Base-by-base conservation (phyloP, 1,140 invertebrate species). In the Saxidomus purpurata region DNA sequence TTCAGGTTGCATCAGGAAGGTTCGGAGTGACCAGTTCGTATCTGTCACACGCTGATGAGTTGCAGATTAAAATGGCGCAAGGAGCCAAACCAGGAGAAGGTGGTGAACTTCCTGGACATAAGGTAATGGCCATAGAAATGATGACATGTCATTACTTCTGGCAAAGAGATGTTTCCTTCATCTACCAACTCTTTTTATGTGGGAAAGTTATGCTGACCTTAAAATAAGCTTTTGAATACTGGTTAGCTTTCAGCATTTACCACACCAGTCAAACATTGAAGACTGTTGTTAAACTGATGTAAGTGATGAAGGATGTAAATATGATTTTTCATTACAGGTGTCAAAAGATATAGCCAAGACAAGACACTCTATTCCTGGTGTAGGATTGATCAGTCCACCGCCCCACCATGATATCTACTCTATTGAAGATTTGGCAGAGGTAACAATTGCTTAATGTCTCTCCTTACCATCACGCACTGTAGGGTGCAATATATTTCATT, bases 371-470 rank as follows among this genome's bases (percentile, higher is more conserved):
- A 98, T 99, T 2, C 97, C 99, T 9, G 99, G 99, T 11, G 99
- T 99, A n/a, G 99, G 99, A 77, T 96, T 99, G 0, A 99, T 99
- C 94, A 99, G 99, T 0, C 99, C 99, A 47, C 99, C 99, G 9
- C 99, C 99, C 9, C 99, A 99, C 96, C 99, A 99, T 96, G 99
- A 99, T 95, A 99, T 99, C 95, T 99, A 99, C 96, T 99, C 98
- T 49, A 99, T 99, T 94, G 99, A 99, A 96, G 99, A 99, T 97
- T 96, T 99, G 92, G 98, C 99, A 0, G 98, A 99, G 95, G 96
- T 96, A 90, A 90, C 74, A 25, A 13, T 59, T 59, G 6, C 43
- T 43, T 4, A 43, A n/a, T n/a, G n/a, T n/a, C n/a, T n/a, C n/a
- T n/a, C n/a, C n/a, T n/a, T n/a, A n/a, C n/a, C n/a, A n/a, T n/a